Base-by-base conservation (phyloP, 2,797 vertebrate species). In the Pipistrellus pygmaeus region DNA sequence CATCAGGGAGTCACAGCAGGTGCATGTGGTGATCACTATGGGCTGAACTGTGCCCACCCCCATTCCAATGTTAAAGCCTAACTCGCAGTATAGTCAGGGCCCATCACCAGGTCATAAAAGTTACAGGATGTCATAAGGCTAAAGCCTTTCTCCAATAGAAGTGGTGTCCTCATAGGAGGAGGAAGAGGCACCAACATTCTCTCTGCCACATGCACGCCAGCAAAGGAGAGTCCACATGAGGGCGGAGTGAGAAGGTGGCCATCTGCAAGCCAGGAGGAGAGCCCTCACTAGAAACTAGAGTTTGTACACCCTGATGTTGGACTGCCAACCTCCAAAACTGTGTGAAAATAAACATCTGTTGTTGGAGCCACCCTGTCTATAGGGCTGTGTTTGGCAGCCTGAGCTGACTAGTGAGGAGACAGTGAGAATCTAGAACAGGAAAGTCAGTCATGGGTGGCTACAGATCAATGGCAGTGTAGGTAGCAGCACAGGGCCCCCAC, bases 151-250 rank as follows among this genome's bases (percentile, higher is more conserved):
- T 85, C 35, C 27, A 35, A 32, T 8, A 85, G 8, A 48, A 14
- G 32, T 27, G 5, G 18, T 48, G 32, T 81, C 21, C 25, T 77
- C 25, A 9, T 6, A 82, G 48, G n/a, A 93, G 18, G 30, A 87
- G n/a, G n/a, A 71, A 68, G 23, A 32, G 27, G 38, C 10, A 44
- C 3, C n/a, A 73, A n/a, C 66, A 21, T 17, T 77, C 8, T 6
- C 44, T 6, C 10, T 38, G 20, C 20, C 5, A 64, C 48, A 41
- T 35, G 3, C 35, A 11, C 7, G 11, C 17, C 30, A 0, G 4
- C 2, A 41, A 8, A 77, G 9, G 44, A 66, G 53, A 93, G 75
- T 21, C 18, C 35, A 25, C 14, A 2, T 46, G 13, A 64, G 55
- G 75, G 78, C 7, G 41, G 3, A 66, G 75, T 5, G 60, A 80